phyloP scores from a whole-genome alignment of 2,888 invertebrate genomes.

The Hypercompe scribonia region DNA sequence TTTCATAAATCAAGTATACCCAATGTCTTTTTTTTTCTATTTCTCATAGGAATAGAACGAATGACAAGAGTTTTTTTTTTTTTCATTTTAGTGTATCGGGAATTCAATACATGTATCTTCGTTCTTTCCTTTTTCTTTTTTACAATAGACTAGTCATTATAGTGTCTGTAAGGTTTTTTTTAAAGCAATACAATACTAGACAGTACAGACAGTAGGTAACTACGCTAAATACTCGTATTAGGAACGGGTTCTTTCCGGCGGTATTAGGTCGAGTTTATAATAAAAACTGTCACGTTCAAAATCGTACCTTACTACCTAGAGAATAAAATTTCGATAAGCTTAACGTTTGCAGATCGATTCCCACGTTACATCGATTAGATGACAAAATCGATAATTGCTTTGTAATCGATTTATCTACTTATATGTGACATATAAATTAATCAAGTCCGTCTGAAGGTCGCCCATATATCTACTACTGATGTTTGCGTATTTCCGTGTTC shows the following conservation, averaged over 20 bases:
- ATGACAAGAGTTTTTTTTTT: too few species aligned
- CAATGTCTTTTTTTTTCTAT: too few species aligned
- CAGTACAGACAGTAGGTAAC: too few species aligned
- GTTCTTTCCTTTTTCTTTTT: too few species aligned
- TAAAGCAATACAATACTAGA: not conserved
- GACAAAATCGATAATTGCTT: conserved; percentile 14
- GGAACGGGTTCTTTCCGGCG: not conserved
- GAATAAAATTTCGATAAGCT: not conserved
- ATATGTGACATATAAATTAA: conserved; percentile 41
- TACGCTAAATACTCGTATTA: not conserved
- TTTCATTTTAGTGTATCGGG: too few species aligned
- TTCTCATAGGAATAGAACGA: too few species aligned
- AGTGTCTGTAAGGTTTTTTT: too few species aligned
- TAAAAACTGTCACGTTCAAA: not conserved
- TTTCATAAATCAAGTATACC: too few species aligned
- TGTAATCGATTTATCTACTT: conserved; percentile 20
- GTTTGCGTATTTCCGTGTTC: conserved; percentile 12
- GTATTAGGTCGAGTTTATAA: not conserved
- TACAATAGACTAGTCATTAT: too few species aligned
- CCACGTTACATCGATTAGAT: conserved; percentile 10
- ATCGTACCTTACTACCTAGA: not conserved
- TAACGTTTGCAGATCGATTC: not conserved
- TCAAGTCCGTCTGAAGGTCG: conserved; percentile 32
- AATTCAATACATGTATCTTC: too few species aligned
- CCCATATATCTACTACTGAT: not conserved